Evolutionary conservation across 1,140 invertebrate genomes (phyloP).

Genomic region (Ostrea denselamellosa): DNA sequence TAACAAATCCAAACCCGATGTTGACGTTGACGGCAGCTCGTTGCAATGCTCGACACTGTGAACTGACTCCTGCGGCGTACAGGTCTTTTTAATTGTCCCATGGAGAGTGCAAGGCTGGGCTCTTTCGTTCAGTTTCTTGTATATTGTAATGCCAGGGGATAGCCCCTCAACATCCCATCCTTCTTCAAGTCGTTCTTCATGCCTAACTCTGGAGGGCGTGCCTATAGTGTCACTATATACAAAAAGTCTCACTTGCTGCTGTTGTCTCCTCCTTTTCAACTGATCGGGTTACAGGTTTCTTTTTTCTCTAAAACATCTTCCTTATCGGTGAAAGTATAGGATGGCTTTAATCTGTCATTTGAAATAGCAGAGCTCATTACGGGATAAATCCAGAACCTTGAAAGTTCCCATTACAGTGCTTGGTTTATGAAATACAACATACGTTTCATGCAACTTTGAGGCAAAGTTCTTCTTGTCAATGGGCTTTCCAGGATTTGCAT

Average conservation of each 20-base stretch:
- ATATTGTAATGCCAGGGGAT: not conserved
- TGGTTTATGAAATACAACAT: not conserved
- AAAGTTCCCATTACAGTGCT: not conserved
- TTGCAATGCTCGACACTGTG: not conserved
- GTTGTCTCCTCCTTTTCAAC: not conserved
- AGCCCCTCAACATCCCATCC: not conserved
- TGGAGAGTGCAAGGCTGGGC: not conserved
- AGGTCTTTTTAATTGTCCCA: not conserved
- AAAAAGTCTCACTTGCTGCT: not conserved
- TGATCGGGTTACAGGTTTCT: not conserved
- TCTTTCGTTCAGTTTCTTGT: not conserved
- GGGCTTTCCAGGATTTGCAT: constrained; percentile 6
- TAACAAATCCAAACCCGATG: not conserved
- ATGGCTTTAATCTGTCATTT: not conserved
- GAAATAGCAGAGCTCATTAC: not conserved
- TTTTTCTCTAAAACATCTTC: not conserved
- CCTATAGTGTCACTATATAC: not conserved
- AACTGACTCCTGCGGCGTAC: not conserved
- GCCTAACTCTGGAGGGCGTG: not conserved
- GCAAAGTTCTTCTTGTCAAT: constrained; percentile 53
- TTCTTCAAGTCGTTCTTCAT: not conserved
- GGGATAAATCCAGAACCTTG: not conserved
- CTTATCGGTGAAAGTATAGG: not conserved
- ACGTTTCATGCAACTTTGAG: constrained; percentile 40
- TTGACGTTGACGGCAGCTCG: not conserved